phyloP scores from a whole-genome alignment of 2,888 invertebrate species.

The Amphipoea lucens region DNA sequence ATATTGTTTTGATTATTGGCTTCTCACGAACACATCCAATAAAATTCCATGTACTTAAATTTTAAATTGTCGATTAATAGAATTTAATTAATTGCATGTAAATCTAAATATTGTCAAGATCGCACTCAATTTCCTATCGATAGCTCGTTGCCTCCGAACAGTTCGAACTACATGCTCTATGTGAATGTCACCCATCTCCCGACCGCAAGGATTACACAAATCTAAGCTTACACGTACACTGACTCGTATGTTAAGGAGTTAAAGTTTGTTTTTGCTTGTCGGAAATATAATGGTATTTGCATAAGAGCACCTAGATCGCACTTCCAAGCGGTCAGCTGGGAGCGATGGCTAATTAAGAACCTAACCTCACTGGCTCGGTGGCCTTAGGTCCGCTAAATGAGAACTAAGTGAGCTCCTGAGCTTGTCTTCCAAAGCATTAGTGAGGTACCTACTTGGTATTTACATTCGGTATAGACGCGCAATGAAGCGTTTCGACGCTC shows the following conservation, averaged over 20 bases:
- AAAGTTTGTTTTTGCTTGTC: conserved; percentile 62
- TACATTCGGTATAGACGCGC: conserved; percentile 69
- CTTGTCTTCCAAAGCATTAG: conserved; percentile 80
- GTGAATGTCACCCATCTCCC: conserved; percentile 77
- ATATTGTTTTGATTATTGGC: not conserved
- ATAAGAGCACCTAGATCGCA: conserved; percentile 76
- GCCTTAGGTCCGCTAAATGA: conserved; percentile 85
- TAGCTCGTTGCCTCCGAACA: conserved; percentile 66
- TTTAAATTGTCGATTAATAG: not conserved
- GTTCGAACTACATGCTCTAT: conserved; percentile 71
- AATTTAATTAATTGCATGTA: conserved; percentile 30
- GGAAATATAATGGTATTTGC: conserved; percentile 57
- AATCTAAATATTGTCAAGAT: conserved; percentile 64
- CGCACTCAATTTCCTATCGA: conserved; percentile 70
- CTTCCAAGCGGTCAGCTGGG: conserved; percentile 86
- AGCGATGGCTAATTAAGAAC: conserved; percentile 89
- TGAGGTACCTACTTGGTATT: conserved; percentile 67
- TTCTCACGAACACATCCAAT: not conserved
- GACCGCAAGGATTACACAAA: conserved; percentile 73
- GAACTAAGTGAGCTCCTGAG: conserved; percentile 83
- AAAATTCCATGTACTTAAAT: not conserved
- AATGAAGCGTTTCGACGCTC: conserved; percentile 69
- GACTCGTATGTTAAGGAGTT: conserved; percentile 56
- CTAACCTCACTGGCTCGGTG: conserved; percentile 82
- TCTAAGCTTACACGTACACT: conserved; percentile 37